Evolutionary conservation across 2,113 vertebrate genomes (phyloP).

Genomic region (Holacanthus passer): DNA sequence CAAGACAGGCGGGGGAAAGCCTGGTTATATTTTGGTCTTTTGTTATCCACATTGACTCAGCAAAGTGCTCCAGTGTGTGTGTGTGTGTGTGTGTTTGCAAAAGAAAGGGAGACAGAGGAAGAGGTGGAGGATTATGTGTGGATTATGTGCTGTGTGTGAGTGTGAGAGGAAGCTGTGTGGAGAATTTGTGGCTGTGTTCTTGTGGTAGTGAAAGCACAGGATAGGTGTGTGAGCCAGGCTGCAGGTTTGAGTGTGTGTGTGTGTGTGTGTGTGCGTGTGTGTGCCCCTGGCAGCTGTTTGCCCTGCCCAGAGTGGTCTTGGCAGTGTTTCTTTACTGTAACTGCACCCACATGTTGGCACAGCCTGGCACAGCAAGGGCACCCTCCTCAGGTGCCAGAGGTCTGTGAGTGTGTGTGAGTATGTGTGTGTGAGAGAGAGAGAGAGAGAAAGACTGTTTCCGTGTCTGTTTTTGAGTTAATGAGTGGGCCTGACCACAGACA

Average conservation of each 20-base stretch:
- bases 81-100: slow-evolving; percentile 43
- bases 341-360: slow-evolving; percentile 76
- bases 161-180: slow-evolving; percentile 18
- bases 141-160: slow-evolving; percentile 39
- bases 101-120: slow-evolving; percentile 49
- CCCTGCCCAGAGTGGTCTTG: slow-evolving; percentile 63
- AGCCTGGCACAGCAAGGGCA: slow-evolving; percentile 57
- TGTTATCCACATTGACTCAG: slow-evolving; percentile 65
- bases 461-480: slow-evolving; percentile 17
- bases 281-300: slow-evolving; percentile 60
- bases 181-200: slow-evolving; percentile 48
- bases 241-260: slow-evolving; percentile 27
- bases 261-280: slow-evolving; percentile 19
- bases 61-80: slow-evolving; percentile 25
- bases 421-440: not conserved
- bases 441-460: slow-evolving; percentile 3
- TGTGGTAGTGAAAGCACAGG: slow-evolving; percentile 46
- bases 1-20: slow-evolving; percentile 48
- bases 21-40: slow-evolving; percentile 54
- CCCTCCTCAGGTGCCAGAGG: slow-evolving; percentile 56
- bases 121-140: slow-evolving; percentile 57
- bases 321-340: slow-evolving; percentile 68
- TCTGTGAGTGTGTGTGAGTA: not conserved
- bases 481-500: slow-evolving; percentile 33
- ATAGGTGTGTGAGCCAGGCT: slow-evolving; percentile 39